Conservation (phyloP, 2,888 invertebrate species). For the Acrocyrtus sp. region DNA sequence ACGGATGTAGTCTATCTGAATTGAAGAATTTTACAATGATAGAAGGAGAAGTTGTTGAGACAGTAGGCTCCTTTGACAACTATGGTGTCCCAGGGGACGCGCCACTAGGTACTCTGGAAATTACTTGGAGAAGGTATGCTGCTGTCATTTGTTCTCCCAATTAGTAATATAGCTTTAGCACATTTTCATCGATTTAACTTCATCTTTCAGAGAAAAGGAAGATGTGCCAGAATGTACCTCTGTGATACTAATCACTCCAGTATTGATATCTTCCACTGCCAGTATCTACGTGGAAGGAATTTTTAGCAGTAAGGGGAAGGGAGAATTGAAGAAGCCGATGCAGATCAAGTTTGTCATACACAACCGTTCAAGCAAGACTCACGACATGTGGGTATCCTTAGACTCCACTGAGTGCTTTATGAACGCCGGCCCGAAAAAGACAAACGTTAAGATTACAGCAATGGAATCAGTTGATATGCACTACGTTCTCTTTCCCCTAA, state of each 20-base stretch:
- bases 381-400: conserved; percentile 79
- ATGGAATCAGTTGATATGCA: conserved; percentile 66
- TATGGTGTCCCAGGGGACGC: background rate
- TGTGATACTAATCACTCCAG: conserved; percentile 38
- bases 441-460: conserved; percentile 67
- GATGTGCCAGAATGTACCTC: conserved; percentile 21
- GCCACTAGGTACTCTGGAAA: conserved; percentile 36
- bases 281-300: conserved; percentile 52
- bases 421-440: conserved; percentile 93
- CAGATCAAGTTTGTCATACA: conserved; percentile 77
- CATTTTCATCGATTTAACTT: too few species aligned
- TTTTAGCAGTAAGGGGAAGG: conserved; percentile 50
- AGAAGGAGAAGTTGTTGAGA: conserved; percentile 4
- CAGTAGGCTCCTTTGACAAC: background rate
- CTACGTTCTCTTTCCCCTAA: conserved; percentile 83
- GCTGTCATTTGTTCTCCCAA: background rate
- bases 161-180: too few species aligned
- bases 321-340: conserved; percentile 68
- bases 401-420: conserved; percentile 92
- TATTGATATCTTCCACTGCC: conserved; percentile 5
- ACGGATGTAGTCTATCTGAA: too few species aligned
- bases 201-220: conserved; percentile 7
- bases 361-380: conserved; percentile 78
- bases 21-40: too few species aligned
- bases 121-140: conserved; percentile 47